These are phyloP conservation scores for Thunnus albacares DNA, from an alignment of 2,797 vertebrate species.

Conservation along the genomic window DNA sequence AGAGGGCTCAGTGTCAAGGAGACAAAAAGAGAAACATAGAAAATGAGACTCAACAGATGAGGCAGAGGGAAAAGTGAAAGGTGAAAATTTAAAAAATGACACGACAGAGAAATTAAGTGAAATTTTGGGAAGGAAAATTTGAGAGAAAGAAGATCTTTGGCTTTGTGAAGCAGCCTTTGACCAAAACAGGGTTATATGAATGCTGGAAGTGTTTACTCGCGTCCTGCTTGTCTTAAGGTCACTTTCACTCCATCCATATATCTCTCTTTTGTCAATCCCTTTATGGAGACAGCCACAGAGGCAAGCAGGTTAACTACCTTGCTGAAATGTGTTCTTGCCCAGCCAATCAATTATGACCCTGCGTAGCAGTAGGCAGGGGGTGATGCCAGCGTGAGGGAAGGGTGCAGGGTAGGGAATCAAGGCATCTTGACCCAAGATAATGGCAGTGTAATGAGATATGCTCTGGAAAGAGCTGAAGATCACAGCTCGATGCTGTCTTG, in stretches of 20 bases:
- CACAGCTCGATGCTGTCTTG: conserved; percentile 44
- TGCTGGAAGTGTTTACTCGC: conserved; percentile 31
- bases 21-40: conserved; percentile 23
- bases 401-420: conserved; percentile 32
- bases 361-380: conserved; percentile 33
- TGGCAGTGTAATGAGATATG: conserved; percentile 65
- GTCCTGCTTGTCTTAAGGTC: conserved; percentile 22
- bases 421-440: conserved; percentile 66
- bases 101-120: background rate
- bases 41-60: conserved; percentile 30
- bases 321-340: conserved; percentile 64
- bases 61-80: background rate
- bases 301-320: conserved; percentile 53
- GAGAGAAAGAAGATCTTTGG: too few relatives aligned
- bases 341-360: conserved; percentile 66
- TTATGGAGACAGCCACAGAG: conserved; percentile 43
- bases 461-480: conserved; percentile 49
- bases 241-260: conserved; percentile 21
- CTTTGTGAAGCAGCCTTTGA: background rate
- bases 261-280: conserved; percentile 46
- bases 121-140: background rate
- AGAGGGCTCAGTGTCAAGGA: conserved; percentile 29
- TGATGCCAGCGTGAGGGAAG: conserved; percentile 24
- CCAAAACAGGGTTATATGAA: conserved; percentile 3
- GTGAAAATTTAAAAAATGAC: conserved; percentile 36